Evolutionary conservation across 1,140 invertebrate genomes (phyloP), one percentile per base, ranked within the genome.

Genomic region (Kradibia gibbosae): DNA sequence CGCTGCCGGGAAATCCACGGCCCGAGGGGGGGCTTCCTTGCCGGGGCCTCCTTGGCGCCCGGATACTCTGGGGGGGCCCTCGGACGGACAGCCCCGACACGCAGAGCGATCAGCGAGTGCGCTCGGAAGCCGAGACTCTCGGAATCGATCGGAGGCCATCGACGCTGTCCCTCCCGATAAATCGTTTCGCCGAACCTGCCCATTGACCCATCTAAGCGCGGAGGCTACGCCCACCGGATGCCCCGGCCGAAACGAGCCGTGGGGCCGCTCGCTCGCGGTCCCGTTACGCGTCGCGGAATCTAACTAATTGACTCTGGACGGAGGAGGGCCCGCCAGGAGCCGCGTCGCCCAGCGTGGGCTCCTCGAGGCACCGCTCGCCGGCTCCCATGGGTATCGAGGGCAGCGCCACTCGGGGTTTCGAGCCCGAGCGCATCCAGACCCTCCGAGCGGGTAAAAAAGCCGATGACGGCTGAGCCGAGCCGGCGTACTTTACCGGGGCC

Each of bases 261-360:
- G 25, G 2, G 0, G 1, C 7, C 15, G n/a, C n/a, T 1, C n/a
- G 0, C 25, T 10, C 25, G 74, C 65, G 1, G 45, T 67, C 67
- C 70, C 81, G 71, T 82, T 78, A 82, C 71, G 76, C 76, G 25
- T 74, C 70, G 71, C 10, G 76, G 76, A 74, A 78, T 82, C 76
- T 78, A 82, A 82, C 67, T 67, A 31, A 78, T 57, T 82, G 77
- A 73, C 80, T 76, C 22, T 28, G 20, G 1, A 31, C 8, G n/a
- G 50, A 11, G 50, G 22, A 11, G 15, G 7, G 42, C 60, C 0
- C 31, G 11, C 60, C 31, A 62, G 4, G 39, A 22, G 62, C 50
- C 22, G 39, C 36, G 39, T n/a, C 36, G 20, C 20, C 10, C 50
- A 22, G 20, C 5, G 15, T 53, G 22, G 5, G 20, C n/a, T n/a